Evolutionary conservation across 2,113 vertebrate species (phyloP).

Genomic region (Ammodytes dubius): DNA sequence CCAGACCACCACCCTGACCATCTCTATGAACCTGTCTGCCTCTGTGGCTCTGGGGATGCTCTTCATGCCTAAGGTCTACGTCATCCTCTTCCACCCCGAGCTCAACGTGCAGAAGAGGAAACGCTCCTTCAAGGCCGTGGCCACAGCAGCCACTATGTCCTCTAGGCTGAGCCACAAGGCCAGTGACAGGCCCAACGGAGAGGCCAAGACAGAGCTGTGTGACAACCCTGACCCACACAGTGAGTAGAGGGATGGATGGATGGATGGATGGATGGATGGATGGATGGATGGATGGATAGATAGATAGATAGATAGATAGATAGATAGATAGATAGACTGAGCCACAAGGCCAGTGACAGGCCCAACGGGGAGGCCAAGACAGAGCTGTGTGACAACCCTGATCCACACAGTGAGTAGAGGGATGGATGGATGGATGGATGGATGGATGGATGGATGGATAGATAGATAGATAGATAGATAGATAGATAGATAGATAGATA

Average conservation of each 20-base stretch:
- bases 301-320: no score
- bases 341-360: slow-evolving; percentile 93
- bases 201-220: slow-evolving; percentile 96
- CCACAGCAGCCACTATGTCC: slow-evolving; percentile 96
- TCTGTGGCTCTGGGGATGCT: slow-evolving; percentile 98
- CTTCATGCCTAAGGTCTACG: slow-evolving; percentile 98
- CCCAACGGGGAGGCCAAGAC: slow-evolving; percentile 97
- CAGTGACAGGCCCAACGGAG: slow-evolving; percentile 94
- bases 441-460: no score
- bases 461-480: no score
- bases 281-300: no score
- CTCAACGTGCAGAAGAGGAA: slow-evolving; percentile 97
- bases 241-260: no score
- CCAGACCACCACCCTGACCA: slow-evolving; percentile 96
- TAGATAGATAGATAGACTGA: no score
- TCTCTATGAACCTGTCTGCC: slow-evolving; percentile 98
- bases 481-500: no score
- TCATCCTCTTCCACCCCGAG: slow-evolving; percentile 98
- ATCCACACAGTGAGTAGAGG: no score
- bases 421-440: no score
- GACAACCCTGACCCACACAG: slow-evolving; percentile 90
- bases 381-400: slow-evolving; percentile 92
- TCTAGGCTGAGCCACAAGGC: slow-evolving; percentile 93
- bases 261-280: no score
- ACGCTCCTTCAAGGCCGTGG: slow-evolving; percentile 97